Evolutionary conservation across 2,113 vertebrate species (phyloP).

Genomic region (Nothocercus julius): DNA sequence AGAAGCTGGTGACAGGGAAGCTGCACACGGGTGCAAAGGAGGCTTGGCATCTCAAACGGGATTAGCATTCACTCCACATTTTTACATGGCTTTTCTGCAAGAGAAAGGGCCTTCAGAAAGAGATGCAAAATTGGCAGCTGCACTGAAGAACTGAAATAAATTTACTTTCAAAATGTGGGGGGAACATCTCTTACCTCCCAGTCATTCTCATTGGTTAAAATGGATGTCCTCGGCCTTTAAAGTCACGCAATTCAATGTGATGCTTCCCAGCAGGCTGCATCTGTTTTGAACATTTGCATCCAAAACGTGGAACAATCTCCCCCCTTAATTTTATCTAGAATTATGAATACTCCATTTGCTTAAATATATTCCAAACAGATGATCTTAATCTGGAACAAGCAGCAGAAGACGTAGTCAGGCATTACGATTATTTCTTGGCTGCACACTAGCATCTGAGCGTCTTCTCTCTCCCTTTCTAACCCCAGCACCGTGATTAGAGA

Average conservation of each 20-base stretch:
- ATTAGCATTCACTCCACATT: conserved; percentile 41
- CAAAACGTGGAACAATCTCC: not conserved
- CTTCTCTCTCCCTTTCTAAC: not conserved
- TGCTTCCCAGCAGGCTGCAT: conserved; percentile 40
- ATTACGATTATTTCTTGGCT: not conserved
- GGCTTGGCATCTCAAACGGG: not conserved
- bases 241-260: conserved; percentile 35
- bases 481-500: not conserved
- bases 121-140: conserved; percentile 33
- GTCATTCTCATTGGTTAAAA: conserved; percentile 35
- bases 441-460: not conserved
- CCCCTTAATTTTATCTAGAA: conserved; percentile 43
- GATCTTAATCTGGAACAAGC: not conserved
- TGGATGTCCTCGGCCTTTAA: conserved; percentile 21
- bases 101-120: conserved; percentile 13
- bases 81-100: not conserved
- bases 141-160: conserved; percentile 36
- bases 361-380: conserved; percentile 18
- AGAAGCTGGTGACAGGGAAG: not conserved
- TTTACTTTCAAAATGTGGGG: conserved; percentile 36
- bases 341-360: conserved; percentile 45
- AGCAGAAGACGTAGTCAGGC: not conserved
- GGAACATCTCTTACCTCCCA: conserved; percentile 41
- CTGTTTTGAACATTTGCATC: conserved; percentile 35
- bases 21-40: not conserved